phyloP scores from a whole-genome alignment of 2,888 invertebrate genomes.

The Agonopterix heracliana region DNA sequence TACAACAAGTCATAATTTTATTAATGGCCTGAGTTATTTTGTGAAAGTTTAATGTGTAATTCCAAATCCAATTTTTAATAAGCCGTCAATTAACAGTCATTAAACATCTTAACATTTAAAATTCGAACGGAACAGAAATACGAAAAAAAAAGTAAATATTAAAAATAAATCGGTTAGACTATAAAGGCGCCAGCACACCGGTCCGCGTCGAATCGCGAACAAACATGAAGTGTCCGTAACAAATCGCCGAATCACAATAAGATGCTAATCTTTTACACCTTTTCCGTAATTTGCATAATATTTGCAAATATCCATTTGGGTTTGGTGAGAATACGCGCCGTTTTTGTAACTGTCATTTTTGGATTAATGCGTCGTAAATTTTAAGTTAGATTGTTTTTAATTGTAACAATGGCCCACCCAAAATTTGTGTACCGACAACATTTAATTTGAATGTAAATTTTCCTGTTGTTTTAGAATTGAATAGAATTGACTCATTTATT shows the following conservation, averaged over 20 bases:
- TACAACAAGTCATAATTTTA: no score
- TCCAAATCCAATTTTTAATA: no score
- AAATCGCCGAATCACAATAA: conserved; percentile 64
- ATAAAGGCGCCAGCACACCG: conserved; percentile 41
- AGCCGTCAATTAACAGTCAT: no score
- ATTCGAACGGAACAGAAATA: neutral
- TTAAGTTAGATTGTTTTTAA: no score
- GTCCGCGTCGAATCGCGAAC: conserved; percentile 62
- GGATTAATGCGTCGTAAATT: neutral
- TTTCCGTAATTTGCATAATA: conserved; percentile 60
- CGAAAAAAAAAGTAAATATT: conserved; percentile 27
- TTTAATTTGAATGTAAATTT: no score
- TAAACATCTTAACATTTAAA: no score
- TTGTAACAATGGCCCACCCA: neutral
- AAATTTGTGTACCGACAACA: no score
- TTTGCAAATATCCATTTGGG: conserved; percentile 30
- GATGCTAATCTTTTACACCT: conserved; percentile 73
- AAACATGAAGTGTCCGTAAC: conserved; percentile 64
- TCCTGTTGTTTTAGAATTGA: no score
- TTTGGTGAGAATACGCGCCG: conserved; percentile 20
- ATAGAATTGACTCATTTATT: no score
- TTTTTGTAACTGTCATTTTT: neutral
- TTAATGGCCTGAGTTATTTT: no score
- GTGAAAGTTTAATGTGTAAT: no score
- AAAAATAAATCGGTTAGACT: no score